Conservation (phyloP, 2,888 invertebrate genomes). For the Ichneumon xanthorius region DNA sequence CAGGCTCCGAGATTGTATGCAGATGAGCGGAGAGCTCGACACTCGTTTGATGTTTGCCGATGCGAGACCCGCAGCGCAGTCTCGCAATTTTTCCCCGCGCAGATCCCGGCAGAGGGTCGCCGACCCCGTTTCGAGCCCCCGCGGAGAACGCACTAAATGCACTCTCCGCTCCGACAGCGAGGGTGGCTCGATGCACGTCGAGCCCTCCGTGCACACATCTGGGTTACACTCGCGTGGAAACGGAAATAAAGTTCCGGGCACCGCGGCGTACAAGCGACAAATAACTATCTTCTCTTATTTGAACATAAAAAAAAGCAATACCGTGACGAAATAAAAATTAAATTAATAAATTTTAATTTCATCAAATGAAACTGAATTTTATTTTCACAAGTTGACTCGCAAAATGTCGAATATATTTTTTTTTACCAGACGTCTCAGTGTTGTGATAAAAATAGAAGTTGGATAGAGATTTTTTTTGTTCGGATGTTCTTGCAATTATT, state of each 20-base stretch:
- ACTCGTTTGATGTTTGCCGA: conserved; percentile 74
- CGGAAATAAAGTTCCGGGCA: not conserved
- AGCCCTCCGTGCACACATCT: conserved; percentile 8
- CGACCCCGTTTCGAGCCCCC: conserved; percentile 76
- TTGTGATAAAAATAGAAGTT: not conserved
- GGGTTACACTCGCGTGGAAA: conserved; percentile 22
- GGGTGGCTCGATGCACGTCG: not conserved
- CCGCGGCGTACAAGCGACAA: not conserved
- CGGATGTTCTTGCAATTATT: no score
- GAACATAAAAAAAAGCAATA: not conserved
- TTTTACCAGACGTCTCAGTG: not conserved
- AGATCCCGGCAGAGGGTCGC: conserved; percentile 73
- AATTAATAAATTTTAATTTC: not conserved
- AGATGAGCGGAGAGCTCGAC: conserved; percentile 3
- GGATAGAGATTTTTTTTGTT: not conserved
- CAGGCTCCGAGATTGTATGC: not conserved
- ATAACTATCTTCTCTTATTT: not conserved
- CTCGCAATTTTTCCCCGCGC: conserved; percentile 46
- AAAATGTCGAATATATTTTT: not conserved
- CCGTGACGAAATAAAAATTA: not conserved
- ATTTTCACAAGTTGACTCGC: not conserved
- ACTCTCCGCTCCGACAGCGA: not conserved
- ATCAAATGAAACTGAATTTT: not conserved
- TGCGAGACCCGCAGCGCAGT: conserved; percentile 57
- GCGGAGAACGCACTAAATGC: not conserved